Conservation (phyloP, 2,797 vertebrate genomes). For the Danio kyathit region DNA sequence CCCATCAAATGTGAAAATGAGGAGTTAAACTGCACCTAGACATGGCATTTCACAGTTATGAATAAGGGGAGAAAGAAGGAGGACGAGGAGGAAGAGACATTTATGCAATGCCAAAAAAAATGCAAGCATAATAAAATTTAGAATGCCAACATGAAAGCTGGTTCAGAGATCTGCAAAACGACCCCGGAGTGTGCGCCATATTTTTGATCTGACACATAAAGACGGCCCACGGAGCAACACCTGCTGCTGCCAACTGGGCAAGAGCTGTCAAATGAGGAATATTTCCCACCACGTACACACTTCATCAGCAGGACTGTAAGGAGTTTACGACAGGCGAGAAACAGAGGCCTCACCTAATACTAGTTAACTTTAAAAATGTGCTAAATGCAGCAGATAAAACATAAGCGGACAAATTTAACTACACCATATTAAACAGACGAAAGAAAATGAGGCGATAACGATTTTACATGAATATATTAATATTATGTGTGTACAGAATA, state of each 20-base stretch:
- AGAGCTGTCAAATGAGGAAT: conserved; percentile 52
- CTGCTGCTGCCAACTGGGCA: conserved; percentile 56
- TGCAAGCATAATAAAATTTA: conserved; percentile 33
- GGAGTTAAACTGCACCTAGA: conserved; percentile 43
- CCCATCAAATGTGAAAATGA: conserved; percentile 50
- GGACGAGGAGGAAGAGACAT: conserved; percentile 7
- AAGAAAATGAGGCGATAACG: background rate
- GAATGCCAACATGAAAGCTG: conserved; percentile 50
- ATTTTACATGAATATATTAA: background rate
- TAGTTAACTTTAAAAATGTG: conserved; percentile 5
- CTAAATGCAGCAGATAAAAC: conserved; percentile 4
- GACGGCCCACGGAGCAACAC: conserved; percentile 54
- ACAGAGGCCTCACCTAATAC: background rate
- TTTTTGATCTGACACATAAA: conserved; percentile 51
- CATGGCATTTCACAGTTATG: conserved; percentile 37
- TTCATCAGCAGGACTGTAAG: conserved; percentile 40
- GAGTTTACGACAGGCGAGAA: conserved; percentile 19
- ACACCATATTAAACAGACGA: background rate
- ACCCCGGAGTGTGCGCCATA: conserved; percentile 50
- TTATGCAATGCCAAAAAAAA: conserved; percentile 56
- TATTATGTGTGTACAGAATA: no score
- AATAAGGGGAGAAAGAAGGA: conserved; percentile 3
- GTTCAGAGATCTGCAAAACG: conserved; percentile 43
- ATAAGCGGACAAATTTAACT: background rate
- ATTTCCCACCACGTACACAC: conserved; percentile 51